A percentile compares a stretch with the other conserved stretches of the same genome.
phyloP scores from a whole-genome alignment of 2,113 vertebrate genomes.

The Zapus hudsonius region DNA sequence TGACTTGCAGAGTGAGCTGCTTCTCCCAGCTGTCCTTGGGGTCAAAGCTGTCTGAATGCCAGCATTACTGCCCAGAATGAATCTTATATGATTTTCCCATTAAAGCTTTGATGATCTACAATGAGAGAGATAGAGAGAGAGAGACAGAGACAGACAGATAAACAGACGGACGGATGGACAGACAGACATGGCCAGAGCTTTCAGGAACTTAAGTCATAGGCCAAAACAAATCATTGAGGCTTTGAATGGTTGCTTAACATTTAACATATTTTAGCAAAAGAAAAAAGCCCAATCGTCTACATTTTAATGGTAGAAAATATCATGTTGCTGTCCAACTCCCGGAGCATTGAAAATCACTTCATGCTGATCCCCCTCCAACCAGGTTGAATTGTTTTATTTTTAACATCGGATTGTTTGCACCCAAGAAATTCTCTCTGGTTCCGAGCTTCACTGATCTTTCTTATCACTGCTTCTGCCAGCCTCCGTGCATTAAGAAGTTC shows the following conservation, averaged over 20 bases:
- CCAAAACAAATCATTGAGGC: background rate
- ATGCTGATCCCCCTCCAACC: background rate
- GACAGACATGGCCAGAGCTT: background rate
- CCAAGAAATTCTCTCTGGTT: constrained; percentile 49
- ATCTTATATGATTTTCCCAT: background rate
- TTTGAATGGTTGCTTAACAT: background rate
- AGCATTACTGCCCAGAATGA: background rate
- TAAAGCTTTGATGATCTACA: background rate
- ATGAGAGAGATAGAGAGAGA: no score
- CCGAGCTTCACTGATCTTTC: constrained; percentile 54
- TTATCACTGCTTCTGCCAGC: constrained; percentile 40
- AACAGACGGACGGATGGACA: no score
- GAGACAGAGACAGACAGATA: no score
- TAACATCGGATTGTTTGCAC: constrained; percentile 32
- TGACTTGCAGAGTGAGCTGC: background rate
- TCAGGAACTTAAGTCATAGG: background rate
- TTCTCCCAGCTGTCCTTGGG: background rate
- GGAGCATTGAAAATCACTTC: background rate
- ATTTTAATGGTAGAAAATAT: constrained; percentile 33
- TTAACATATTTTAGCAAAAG: constrained; percentile 28
- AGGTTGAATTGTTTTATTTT: constrained; percentile 58
- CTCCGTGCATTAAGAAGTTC: constrained; percentile 27
- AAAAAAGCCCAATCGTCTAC: background rate
- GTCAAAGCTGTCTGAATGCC: background rate
- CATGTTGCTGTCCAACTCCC: background rate